phyloP scores from a whole-genome alignment of 2,888 invertebrate species.

The Melieria omissa region DNA sequence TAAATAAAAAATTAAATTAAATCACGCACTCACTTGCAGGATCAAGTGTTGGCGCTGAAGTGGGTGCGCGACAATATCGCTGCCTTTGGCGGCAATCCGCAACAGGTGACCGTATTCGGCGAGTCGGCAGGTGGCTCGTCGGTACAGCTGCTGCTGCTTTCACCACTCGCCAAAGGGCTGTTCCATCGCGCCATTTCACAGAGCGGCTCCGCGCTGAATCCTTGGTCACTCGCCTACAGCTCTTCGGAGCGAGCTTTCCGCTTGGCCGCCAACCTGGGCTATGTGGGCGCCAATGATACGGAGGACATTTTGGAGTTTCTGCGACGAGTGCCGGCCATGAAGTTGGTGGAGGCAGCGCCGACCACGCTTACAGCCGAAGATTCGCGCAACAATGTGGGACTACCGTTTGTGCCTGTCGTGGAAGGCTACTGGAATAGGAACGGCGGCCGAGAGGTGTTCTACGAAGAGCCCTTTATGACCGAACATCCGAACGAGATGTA shows the following conservation, averaged over 20 bases:
- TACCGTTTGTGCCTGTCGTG: conserved; percentile 71
- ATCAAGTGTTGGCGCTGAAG: conserved; percentile 72
- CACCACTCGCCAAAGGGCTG: conserved; percentile 71
- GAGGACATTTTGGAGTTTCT: conserved; percentile 71
- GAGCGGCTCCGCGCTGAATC: conserved; percentile 72
- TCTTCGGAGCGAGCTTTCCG: conserved; percentile 70
- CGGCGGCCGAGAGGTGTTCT: conserved; percentile 61
- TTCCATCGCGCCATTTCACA: conserved; percentile 74
- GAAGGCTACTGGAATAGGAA: conserved; percentile 67
- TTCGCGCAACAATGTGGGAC: conserved; percentile 71
- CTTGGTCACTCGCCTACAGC: conserved; percentile 72
- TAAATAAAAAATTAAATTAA: not conserved
- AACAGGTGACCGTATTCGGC: conserved; percentile 72
- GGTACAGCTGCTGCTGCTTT: conserved; percentile 71
- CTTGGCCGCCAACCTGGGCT: conserved; percentile 71
- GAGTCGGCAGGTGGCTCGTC: conserved; percentile 74
- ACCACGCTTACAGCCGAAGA: conserved; percentile 69
- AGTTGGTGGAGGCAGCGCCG: conserved; percentile 71
- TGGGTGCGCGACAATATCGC: conserved; percentile 74
- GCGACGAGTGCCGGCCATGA: conserved; percentile 71
- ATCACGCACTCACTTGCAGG: conserved; percentile 58
- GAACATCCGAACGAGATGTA: conserved; percentile 68
- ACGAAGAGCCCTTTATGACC: conserved; percentile 69
- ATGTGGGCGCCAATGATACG: conserved; percentile 70
- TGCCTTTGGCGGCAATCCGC: conserved; percentile 72